Evolutionary conservation across 1,140 invertebrate species (phyloP).

Genomic region (Camponotus vicinus): DNA sequence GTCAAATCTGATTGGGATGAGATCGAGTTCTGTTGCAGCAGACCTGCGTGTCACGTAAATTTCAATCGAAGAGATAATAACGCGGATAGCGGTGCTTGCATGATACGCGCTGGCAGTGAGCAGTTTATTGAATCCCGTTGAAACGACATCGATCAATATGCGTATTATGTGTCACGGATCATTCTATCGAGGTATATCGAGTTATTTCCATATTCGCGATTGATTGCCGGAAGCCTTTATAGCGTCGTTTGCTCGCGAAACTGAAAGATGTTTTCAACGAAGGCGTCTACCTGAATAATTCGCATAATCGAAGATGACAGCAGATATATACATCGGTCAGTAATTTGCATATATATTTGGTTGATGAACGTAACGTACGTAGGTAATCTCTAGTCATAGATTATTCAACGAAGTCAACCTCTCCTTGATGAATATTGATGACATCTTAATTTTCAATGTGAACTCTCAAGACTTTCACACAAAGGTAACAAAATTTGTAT

Average conservation of each 20-base stretch:
- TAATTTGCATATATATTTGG: slow-evolving; percentile 14
- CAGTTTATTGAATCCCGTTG: slow-evolving; percentile 38
- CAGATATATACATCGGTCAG: background rate
- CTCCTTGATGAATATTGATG: slow-evolving; percentile 13
- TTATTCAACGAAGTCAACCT: background rate
- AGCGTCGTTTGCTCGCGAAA: slow-evolving; percentile 21
- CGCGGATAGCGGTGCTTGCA: background rate
- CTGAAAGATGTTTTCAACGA: slow-evolving; percentile 7
- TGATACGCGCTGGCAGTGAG: slow-evolving; percentile 26
- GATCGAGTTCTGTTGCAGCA: slow-evolving; percentile 5
- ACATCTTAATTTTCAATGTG: slow-evolving; percentile 22
- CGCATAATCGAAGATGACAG: slow-evolving; percentile 30
- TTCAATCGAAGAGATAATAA: slow-evolving; percentile 46
- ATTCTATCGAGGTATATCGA: slow-evolving; percentile 21
- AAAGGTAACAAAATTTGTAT: slow-evolving; percentile 8
- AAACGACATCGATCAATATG: slow-evolving; percentile 40
- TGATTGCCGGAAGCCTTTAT: slow-evolving; percentile 19
- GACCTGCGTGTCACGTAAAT: background rate
- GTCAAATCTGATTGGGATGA: slow-evolving; percentile 36
- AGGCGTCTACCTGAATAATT: slow-evolving; percentile 7
- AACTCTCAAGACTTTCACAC: background rate
- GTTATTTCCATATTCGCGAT: slow-evolving; percentile 50
- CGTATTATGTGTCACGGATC: slow-evolving; percentile 35
- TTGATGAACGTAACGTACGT: background rate
- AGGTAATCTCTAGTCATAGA: background rate